Evolutionary conservation across 2,888 invertebrate genomes (phyloP).

Genomic region (Drosophila limbata): DNA sequence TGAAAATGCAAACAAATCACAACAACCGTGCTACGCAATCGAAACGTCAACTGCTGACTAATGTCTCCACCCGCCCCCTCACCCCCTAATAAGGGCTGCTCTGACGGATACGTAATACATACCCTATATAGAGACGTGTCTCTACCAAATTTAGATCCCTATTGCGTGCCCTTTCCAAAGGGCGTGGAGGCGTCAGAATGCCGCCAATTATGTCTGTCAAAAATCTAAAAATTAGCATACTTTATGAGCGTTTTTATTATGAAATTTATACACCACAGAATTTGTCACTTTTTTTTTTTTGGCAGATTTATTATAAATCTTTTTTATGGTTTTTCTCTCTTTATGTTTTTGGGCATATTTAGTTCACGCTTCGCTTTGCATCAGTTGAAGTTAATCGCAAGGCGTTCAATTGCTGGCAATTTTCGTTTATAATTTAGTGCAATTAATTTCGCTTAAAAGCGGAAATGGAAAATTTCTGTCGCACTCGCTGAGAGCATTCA

Average conservation of each 20-base stretch:
- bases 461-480: conserved; percentile 66
- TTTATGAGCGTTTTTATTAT: conserved; percentile 45
- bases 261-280: conserved; percentile 14
- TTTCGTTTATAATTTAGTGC: conserved; percentile 65
- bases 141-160: conserved; percentile 17
- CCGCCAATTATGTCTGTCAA: conserved; percentile 26
- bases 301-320: background rate
- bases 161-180: conserved; percentile 10
- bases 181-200: conserved; percentile 26
- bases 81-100: conserved; percentile 38
- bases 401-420: conserved; percentile 55
- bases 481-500: conserved; percentile 44
- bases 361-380: conserved; percentile 43
- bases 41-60: conserved; percentile 63
- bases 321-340: background rate
- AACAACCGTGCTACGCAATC: conserved; percentile 71
- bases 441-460: conserved; percentile 77
- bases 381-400: conserved; percentile 56
- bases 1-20: conserved; percentile 72
- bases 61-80: conserved; percentile 24
- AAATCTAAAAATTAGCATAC: conserved; percentile 65
- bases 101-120: conserved; percentile 59
- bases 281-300: conserved; percentile 17
- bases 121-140: conserved; percentile 54
- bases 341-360: conserved; percentile 30